A percentile compares a stretch with the other conserved stretches of the same genome.
Evolutionary conservation across 2,888 invertebrate species (phyloP).

Genomic region (Noctuana brunneofusca): DNA sequence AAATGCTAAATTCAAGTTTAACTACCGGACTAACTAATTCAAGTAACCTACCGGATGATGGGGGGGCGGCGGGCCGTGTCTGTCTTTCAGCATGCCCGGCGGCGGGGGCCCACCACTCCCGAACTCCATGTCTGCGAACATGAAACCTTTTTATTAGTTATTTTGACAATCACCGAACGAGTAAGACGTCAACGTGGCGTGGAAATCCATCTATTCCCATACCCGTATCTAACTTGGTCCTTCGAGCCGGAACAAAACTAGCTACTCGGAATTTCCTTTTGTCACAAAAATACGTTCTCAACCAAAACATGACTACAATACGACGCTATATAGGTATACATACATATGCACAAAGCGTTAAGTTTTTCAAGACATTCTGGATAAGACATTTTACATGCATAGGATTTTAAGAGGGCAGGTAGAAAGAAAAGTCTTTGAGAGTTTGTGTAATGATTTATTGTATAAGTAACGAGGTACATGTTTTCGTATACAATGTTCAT

Average conservation of each 20-base stretch:
- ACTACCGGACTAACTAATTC: too few species aligned
- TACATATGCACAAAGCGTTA: conserved; percentile 16
- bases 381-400: conserved; percentile 19
- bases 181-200: neutral
- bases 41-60: conserved; percentile 70
- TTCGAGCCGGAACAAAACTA: neutral
- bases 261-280: neutral
- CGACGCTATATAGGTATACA: neutral
- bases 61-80: conserved; percentile 78
- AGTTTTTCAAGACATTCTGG: conserved; percentile 23
- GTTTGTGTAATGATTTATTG: conserved; percentile 50
- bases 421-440: conserved; percentile 53
- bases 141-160: conserved; percentile 30
- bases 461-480: conserved; percentile 35
- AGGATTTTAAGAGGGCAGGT: conserved; percentile 34
- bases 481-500: neutral
- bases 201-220: neutral
- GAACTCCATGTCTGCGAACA: conserved; percentile 74
- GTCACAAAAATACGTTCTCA: neutral
- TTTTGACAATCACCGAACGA: neutral
- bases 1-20: too few species aligned
- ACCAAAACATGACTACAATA: conserved; percentile 2
- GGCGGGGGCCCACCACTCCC: conserved; percentile 77
- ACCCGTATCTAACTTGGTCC: neutral
- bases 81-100: conserved; percentile 84